Conservation (phyloP, 2,797 vertebrate genomes). For the Megaceryle alcyon region DNA sequence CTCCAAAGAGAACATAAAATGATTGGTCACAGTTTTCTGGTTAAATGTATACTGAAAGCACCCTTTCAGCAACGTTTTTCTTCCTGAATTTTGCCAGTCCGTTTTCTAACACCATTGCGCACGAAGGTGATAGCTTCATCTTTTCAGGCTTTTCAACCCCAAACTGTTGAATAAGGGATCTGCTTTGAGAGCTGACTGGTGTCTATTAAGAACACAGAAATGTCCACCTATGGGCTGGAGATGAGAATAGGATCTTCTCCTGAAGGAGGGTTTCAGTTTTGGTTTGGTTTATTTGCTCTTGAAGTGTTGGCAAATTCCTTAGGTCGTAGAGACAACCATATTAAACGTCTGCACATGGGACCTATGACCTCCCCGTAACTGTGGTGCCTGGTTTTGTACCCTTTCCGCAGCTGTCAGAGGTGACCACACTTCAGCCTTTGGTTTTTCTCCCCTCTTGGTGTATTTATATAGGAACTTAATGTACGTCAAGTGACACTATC, state of each 20-base stretch:
- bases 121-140: neutral
- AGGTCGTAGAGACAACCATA: rapidly evolving
- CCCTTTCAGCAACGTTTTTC: neutral
- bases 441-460: neutral
- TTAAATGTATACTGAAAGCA: neutral
- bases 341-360: neutral
- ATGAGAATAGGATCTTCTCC: neutral
- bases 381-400: neutral
- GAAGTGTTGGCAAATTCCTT: neutral
- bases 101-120: neutral
- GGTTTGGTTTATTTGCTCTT: neutral
- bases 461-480: conserved; percentile 88
- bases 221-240: neutral
- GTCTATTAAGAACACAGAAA: neutral
- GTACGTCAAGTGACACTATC: conserved; percentile 92
- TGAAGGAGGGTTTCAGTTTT: neutral
- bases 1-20: neutral
- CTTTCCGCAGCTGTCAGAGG: neutral
- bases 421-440: neutral
- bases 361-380: rapidly evolving
- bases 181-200: neutral
- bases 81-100: neutral
- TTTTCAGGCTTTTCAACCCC: neutral
- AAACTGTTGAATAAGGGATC: neutral
- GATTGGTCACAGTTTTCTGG: neutral